Evolutionary conservation across 2,113 vertebrate genomes (phyloP).

Genomic region (Cariama cristata): DNA sequence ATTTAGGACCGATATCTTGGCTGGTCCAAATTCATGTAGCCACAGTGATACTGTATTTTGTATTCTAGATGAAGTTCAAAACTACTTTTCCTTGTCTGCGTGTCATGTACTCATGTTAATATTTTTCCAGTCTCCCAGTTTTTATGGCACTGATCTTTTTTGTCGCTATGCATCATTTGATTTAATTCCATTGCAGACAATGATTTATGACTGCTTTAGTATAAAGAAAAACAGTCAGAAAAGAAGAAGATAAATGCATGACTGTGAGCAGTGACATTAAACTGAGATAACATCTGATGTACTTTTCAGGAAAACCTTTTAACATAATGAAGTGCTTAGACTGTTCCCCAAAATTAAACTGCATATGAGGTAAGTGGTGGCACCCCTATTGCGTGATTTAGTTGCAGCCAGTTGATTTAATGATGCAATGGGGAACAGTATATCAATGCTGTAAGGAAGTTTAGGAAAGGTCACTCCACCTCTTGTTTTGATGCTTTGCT

Average conservation of each 20-base stretch:
- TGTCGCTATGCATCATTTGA: constrained; percentile 33
- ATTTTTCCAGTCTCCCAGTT: constrained; percentile 52
- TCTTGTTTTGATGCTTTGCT: background rate
- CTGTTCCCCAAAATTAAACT: background rate
- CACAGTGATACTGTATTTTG: background rate
- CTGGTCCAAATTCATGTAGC: background rate
- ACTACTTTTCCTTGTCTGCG: background rate
- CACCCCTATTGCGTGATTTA: background rate
- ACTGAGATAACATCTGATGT: background rate
- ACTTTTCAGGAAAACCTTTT: constrained; percentile 16
- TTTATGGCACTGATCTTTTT: constrained; percentile 52
- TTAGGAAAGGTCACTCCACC: background rate
- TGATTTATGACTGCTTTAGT: constrained; percentile 30
- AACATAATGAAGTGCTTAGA: background rate
- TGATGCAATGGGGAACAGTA: background rate
- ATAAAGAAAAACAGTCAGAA: background rate
- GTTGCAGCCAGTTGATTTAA: background rate
- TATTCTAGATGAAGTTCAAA: constrained; percentile 1
- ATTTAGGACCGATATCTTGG: background rate
- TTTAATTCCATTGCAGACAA: constrained; percentile 14
- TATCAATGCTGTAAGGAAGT: background rate
- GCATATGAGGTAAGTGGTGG: background rate
- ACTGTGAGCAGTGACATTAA: background rate
- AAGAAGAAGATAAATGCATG: background rate
- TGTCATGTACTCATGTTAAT: constrained; percentile 31